Base-by-base conservation (phyloP, 2,888 invertebrate species). In the Lycaena phlaeas region DNA sequence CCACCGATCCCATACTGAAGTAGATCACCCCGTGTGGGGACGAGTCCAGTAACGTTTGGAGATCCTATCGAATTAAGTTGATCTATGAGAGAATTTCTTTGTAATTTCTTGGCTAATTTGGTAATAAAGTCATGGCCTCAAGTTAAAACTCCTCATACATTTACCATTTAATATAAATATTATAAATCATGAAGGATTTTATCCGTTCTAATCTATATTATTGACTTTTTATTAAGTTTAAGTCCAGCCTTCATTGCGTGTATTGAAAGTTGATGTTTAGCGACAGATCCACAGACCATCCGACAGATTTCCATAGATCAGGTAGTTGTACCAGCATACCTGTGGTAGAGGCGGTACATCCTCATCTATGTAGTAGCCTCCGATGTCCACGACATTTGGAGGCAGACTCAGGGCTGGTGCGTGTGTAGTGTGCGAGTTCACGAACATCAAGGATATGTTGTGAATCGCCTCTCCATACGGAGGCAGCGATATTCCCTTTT, bases 1-100 rank as follows among this genome's bases (percentile, higher is more conserved):
- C 15, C 0, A 75, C 59, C 0, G 77, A 74, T 0, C 76, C 77
- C 73, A 77, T 62, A 53, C 75, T 75, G 59, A 77, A 77, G 62
- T 77, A 77, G 3, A 77, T 54, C 3, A 71, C 68, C 2, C 76
- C 75, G 37, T 65, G 54, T 0, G 59, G 44, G 0, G 73, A 66
- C 0, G 57, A 51, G 44, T 77, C 76, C 1, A 77, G 41, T 1
- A 76, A 46, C 0, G 63, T 57, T 62, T 75, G 64, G 0, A 77
- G 44, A 36, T 77, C 76, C 77, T n/a, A n/a, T n/a, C n/a, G n/a
- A n/a, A n/a, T n/a, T n/a, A n/a, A n/a, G n/a, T n/a, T n/a, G n/a
- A n/a, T n/a, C n/a, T n/a, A n/a, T 77, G 51, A 0, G 50, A 38
- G 14, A 22, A 22, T n/a, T n/a, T n/a, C n/a, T n/a, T n/a, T n/a